Base-by-base conservation (phyloP, 2,888 invertebrate species). In the Pemphredon lugubris region DNA sequence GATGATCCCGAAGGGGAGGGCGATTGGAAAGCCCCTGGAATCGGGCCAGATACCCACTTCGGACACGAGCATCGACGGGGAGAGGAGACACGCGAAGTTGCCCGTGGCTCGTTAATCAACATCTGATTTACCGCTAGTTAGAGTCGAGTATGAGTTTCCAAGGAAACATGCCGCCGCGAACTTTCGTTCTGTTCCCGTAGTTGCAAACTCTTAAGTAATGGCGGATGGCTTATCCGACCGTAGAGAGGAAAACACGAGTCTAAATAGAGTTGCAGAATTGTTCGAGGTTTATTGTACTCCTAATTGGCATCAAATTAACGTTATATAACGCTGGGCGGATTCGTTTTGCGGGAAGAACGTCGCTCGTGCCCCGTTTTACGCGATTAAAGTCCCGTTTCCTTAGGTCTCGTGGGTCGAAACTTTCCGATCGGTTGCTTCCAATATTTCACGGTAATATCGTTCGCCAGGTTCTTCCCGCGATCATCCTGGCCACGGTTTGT, bases 1-100 rank as follows among this genome's bases (percentile, higher is more conserved):
- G 51, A 65, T 65, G 48, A 48, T 59, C 42, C 16, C 59, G 45
- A 20, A 53, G 53, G 50, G 55, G 65, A 70, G 64, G 59, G 18
- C 50, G 66, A 77, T 73, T 71, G 75, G 71, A 63, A 66, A 73
- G 68, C 40, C 72, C 48, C 60, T 82, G 82, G 82, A 81, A 42
- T 18, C 39, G 18, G 18, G 78, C 83, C 83, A 83, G 74, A 75
- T 78, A 66, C 53, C 65, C 67, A 63, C 66, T 75, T 63, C 53
- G 34, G 16, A 11, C 32, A 32, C 18, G 34, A 16, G 53, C 55
- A 21, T 44, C 54, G 32, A 42, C 21, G 54, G 23, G 39, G 32
- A 48, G 32, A n/a, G n/a, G n/a, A 58, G 65, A 58, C 63, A 71
- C 53, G 64, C 64, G 67, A 70, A 69, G 26, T 73, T 67, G 47